Evolutionary conservation across 2,797 vertebrate genomes (phyloP).

Genomic region (Rhadinocentrus ornatus): DNA sequence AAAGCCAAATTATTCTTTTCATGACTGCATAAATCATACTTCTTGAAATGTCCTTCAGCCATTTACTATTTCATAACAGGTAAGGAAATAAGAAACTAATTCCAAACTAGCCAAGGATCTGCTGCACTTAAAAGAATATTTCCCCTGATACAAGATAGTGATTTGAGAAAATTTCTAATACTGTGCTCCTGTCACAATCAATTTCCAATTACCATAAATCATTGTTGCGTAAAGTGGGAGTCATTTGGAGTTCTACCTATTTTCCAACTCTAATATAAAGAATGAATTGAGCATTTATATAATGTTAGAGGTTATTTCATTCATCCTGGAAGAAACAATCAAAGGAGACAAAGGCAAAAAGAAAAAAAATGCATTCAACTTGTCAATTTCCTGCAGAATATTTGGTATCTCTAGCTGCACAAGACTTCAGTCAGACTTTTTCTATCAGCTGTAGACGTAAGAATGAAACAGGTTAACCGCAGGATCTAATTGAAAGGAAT

Average conservation of each 20-base stretch:
- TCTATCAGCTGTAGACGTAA: slow-evolving; percentile 71
- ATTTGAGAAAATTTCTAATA: slow-evolving; percentile 85
- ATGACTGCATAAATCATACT: slow-evolving; percentile 54
- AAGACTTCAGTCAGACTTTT: slow-evolving; percentile 75
- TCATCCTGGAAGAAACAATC: slow-evolving; percentile 76
- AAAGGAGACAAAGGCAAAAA: slow-evolving; percentile 62
- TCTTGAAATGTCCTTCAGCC: slow-evolving; percentile 66
- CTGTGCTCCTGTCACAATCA: slow-evolving; percentile 84
- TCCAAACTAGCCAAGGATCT: slow-evolving; percentile 76
- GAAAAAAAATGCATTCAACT: slow-evolving; percentile 58
- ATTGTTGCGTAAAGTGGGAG: slow-evolving; percentile 80
- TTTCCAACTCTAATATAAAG: slow-evolving; percentile 80
- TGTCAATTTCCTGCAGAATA: slow-evolving; percentile 62
- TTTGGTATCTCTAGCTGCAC: slow-evolving; percentile 53
- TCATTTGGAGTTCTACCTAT: slow-evolving; percentile 80
- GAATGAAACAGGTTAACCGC: slow-evolving; percentile 79
- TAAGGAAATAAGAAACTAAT: slow-evolving; percentile 81
- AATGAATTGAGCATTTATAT: slow-evolving; percentile 83
- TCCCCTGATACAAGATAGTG: slow-evolving; percentile 81
- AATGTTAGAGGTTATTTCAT: slow-evolving; percentile 78
- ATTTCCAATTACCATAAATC: slow-evolving; percentile 86
- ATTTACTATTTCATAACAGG: slow-evolving; percentile 75
- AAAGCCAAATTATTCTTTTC: slow-evolving; percentile 51
- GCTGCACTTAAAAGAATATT: slow-evolving; percentile 83
- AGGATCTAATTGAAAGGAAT: slow-evolving; percentile 82